Conservation (phyloP, 1,140 invertebrate species). For the Drosophila sp. region DNA sequence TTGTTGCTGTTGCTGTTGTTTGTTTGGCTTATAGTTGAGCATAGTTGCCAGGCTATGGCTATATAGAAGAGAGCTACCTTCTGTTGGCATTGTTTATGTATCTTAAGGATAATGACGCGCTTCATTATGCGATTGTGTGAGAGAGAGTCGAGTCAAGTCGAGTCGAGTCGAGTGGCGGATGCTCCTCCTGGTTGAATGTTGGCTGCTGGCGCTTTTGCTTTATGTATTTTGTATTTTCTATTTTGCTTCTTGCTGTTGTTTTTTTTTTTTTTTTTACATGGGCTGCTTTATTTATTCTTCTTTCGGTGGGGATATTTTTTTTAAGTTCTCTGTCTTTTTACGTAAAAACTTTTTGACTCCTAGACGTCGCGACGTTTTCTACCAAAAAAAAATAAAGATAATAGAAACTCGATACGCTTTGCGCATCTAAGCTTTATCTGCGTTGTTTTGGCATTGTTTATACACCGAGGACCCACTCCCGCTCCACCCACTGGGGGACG, state of each 20-base stretch:
- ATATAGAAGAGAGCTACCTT: slow-evolving; percentile 15
- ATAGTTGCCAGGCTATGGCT: slow-evolving; percentile 39
- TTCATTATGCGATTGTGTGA: slow-evolving; percentile 74
- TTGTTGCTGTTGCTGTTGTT: slow-evolving; percentile 50
- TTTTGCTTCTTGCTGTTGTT: slow-evolving; percentile 59
- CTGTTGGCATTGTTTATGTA: slow-evolving; percentile 73
- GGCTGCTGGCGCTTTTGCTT: slow-evolving; percentile 56
- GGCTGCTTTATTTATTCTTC: slow-evolving; percentile 42
- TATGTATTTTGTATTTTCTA: slow-evolving; percentile 51
- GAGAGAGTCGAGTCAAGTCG: neutral
- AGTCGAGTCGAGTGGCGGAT: slow-evolving; percentile 13
- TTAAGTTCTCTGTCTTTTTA: slow-evolving; percentile 62
- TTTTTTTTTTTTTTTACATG: slow-evolving; percentile 22
- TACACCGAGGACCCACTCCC: neutral
- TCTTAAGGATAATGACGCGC: slow-evolving; percentile 77
- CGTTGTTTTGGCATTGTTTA: slow-evolving; percentile 74
- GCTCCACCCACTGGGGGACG: neutral
- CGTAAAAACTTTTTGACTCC: slow-evolving; percentile 77
- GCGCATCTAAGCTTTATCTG: slow-evolving; percentile 78
- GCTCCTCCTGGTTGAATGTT: slow-evolving; percentile 24
- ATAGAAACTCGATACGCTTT: slow-evolving; percentile 79
- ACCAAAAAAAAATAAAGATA: slow-evolving; percentile 47
- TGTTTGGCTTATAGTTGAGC: slow-evolving; percentile 69
- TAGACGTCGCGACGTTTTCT: slow-evolving; percentile 76
- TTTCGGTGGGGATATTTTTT: slow-evolving; percentile 54